These are phyloP conservation scores for Sinocyclocheilus rhinocerous DNA, from an alignment of 2,113 vertebrate genomes.

Conservation along the genomic window DNA sequence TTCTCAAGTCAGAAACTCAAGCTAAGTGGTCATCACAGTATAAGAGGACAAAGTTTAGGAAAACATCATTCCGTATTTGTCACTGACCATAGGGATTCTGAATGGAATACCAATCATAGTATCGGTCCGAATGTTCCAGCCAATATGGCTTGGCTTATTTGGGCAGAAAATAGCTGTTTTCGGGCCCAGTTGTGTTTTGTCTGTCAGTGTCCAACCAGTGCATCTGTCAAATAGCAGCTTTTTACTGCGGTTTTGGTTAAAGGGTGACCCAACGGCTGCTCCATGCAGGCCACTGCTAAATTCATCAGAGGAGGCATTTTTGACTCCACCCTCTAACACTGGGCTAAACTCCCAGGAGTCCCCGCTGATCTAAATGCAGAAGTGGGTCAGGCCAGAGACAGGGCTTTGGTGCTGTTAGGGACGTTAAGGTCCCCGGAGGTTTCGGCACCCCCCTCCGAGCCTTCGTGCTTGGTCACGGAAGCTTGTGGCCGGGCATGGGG, in stretches of 20 bases:
- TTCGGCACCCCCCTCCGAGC: neutral
- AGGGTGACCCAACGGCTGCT: slow-evolving; percentile 28
- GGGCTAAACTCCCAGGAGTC: slow-evolving; percentile 37
- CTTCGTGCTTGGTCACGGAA: slow-evolving; percentile 44
- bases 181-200: slow-evolving; percentile 6
- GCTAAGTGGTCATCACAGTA: neutral
- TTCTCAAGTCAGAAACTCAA: neutral
- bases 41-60: neutral
- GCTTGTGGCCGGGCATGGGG: slow-evolving; percentile 4
- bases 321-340: slow-evolving; percentile 43
- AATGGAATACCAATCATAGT: slow-evolving; percentile 48
- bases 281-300: slow-evolving; percentile 41
- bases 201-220: slow-evolving; percentile 7
- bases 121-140: slow-evolving; percentile 16
- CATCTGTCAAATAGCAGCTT: slow-evolving; percentile 44
- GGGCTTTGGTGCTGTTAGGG: slow-evolving; percentile 43
- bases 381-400: slow-evolving; percentile 59
- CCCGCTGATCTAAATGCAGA: slow-evolving; percentile 53
- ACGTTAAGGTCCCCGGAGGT: slow-evolving; percentile 25
- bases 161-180: slow-evolving; percentile 10
- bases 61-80: slow-evolving; percentile 1
- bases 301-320: slow-evolving; percentile 13
- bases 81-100: neutral
- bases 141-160: neutral
- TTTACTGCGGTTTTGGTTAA: slow-evolving; percentile 42